Evolutionary conservation across 2,888 invertebrate species (phyloP), one percentile per base, ranked within the genome.

Genomic region (Drosophila hamatofila): DNA sequence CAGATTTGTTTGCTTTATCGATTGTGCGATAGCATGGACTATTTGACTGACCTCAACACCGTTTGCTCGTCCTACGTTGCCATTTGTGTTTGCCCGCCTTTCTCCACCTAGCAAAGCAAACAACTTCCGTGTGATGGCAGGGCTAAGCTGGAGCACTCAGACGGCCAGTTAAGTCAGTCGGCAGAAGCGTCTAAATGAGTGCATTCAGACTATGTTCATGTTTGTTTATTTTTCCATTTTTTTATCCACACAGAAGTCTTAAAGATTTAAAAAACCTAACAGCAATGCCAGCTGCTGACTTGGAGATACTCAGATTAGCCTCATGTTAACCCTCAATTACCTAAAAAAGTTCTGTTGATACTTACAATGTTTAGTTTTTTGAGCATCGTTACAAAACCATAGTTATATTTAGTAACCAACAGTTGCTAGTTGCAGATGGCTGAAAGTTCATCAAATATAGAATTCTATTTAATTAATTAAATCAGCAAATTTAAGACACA

Each of bases 401-500:
- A 16, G n/a, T n/a, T 18, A 7, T 18, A 18, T 42, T 44, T 8
- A 52, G 37, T 46, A 33, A 27, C 7, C 2, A 33, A 8, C 25
- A 44, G 35, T 51, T 12, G 59, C 16, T 8, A 16, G 52, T 25
- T n/a, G 8, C 12, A 33, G 30, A n/a, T 41, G 27, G 16, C 23
- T 18, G 23, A 46, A 25, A 44, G 23, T 60, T 54, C 55, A 69
- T 73, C 54, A 72, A 61, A 71, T 64, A 63, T 66, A 64, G 46
- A 78, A 77, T 62, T 77, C 66, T 83, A 74, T 90, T 90, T 79
- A 77, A 83, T 90, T 88, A 90, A 90, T 86, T 86, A 88, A 79
- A 72, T 72, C 57, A 48, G 52, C 51, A 67, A 75, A 69, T 81
- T 78, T 59, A 75, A 67, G 66, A 62, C 63, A 61, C 59, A 83